Evolutionary conservation across 2,797 vertebrate species (phyloP).

Genomic region (Fratercula arctica): DNA sequence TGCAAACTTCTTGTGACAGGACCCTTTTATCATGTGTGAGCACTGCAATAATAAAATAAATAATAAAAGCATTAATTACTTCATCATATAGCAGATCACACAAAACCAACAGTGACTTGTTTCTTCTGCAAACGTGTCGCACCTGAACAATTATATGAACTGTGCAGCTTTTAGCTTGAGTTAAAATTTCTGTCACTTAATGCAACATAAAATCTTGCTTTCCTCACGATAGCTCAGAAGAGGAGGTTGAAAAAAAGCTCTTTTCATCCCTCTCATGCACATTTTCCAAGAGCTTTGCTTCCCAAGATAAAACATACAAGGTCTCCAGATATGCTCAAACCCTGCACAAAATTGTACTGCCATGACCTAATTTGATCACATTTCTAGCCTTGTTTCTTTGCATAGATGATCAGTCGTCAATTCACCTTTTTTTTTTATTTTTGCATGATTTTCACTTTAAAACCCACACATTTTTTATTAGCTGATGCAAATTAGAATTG

Average conservation of each 20-base stretch:
- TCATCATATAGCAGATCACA: neutral
- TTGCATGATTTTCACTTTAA: constrained; percentile 70
- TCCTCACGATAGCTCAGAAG: neutral
- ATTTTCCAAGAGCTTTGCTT: constrained; percentile 57
- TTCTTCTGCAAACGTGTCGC: neutral
- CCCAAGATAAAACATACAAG: constrained; percentile 55
- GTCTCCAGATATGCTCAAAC: constrained; percentile 51
- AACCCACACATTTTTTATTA: constrained; percentile 72
- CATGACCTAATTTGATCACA: constrained; percentile 62
- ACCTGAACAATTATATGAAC: neutral
- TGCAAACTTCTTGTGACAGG: neutral
- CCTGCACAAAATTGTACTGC: constrained; percentile 45
- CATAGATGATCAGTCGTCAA: constrained; percentile 54
- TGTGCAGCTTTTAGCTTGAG: neutral
- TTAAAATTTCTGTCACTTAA: constrained; percentile 34
- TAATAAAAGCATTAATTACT: constrained; percentile 10
- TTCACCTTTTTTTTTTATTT: constrained; percentile 36
- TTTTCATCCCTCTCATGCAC: constrained; percentile 34
- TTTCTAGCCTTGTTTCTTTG: constrained; percentile 53
- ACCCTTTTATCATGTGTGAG: neutral
- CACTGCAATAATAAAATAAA: neutral
- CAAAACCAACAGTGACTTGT: neutral
- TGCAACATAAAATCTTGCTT: constrained; percentile 28
- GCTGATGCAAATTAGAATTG: constrained; percentile 70
- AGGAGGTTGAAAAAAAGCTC: constrained; percentile 41